Evolutionary conservation across 2,113 vertebrate genomes (phyloP).

Genomic region (Onychostruthus taczanowskii): DNA sequence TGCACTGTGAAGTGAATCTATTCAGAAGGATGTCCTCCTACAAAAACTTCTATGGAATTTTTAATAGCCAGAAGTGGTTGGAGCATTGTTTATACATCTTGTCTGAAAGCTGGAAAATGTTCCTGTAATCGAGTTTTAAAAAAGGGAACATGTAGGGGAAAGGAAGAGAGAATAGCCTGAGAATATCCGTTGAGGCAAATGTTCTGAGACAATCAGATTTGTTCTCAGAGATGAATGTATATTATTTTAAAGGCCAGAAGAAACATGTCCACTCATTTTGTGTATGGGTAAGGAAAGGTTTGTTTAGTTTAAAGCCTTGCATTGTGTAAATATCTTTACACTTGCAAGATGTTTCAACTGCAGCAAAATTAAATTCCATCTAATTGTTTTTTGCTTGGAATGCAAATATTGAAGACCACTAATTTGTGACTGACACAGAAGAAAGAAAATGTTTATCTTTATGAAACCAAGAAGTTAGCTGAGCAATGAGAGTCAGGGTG

Average conservation of each 20-base stretch:
- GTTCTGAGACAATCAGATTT: slow-evolving; percentile 12
- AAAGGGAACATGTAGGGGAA: neutral
- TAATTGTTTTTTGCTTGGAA: neutral
- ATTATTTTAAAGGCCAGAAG: slow-evolving; percentile 39
- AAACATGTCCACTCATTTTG: neutral
- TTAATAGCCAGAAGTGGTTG: slow-evolving; percentile 36
- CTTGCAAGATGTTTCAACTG: neutral
- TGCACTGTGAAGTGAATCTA: neutral
- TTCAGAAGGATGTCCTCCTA: slow-evolving; percentile 26
- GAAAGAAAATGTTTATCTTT: neutral
- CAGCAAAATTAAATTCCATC: neutral
- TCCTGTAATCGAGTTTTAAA: neutral
- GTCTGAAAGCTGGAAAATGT: slow-evolving; percentile 37
- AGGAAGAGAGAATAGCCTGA: slow-evolving; percentile 44
- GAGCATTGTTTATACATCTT: slow-evolving; percentile 42
- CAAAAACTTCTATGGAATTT: slow-evolving; percentile 30
- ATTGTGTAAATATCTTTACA: neutral
- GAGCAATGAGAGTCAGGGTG: neutral
- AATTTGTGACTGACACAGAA: neutral
- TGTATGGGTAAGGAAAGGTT: neutral
- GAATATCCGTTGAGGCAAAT: slow-evolving; percentile 35
- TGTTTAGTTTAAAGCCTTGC: slow-evolving; percentile 3
- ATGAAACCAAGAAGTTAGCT: neutral
- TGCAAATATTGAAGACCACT: neutral
- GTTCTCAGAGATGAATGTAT: slow-evolving; percentile 38